These are phyloP conservation scores for Dendrocincla tyrannina DNA, from an alignment of 2,797 vertebrate genomes.

Conservation along the genomic window DNA sequence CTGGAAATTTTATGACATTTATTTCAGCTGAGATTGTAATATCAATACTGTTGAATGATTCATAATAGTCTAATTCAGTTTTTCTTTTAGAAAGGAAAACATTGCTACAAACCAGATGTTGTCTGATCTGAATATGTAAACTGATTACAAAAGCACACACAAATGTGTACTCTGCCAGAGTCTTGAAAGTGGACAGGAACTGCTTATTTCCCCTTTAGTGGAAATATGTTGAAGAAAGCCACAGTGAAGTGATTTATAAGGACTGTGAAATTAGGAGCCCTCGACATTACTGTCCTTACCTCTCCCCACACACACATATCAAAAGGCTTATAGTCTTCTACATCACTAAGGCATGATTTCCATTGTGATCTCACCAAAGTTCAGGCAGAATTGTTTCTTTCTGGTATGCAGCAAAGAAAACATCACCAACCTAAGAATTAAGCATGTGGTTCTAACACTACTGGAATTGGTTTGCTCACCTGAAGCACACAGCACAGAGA, in stretches of 20 bases:
- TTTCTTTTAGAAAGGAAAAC: background rate
- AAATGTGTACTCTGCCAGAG: background rate
- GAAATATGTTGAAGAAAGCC: background rate
- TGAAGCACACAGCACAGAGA: background rate
- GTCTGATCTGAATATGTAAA: background rate
- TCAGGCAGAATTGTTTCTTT: background rate
- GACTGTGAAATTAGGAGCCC: background rate
- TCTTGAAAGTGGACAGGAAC: background rate
- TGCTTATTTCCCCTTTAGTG: background rate
- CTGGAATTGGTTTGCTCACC: background rate
- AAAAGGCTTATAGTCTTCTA: background rate
- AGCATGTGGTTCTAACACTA: background rate
- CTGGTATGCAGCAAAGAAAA: background rate
- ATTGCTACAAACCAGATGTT: constrained; percentile 32
- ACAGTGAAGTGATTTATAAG: background rate
- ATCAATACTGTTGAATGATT: constrained; percentile 18
- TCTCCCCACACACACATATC: background rate
- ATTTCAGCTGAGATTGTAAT: background rate
- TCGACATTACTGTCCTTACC: background rate
- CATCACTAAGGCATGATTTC: background rate
- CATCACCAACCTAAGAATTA: background rate
- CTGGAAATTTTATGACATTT: background rate
- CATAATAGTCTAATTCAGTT: constrained; percentile 3
- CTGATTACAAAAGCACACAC: background rate
- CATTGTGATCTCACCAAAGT: background rate